Base-by-base conservation (phyloP, 2,113 vertebrate genomes). In the Carassius gibelio region DNA sequence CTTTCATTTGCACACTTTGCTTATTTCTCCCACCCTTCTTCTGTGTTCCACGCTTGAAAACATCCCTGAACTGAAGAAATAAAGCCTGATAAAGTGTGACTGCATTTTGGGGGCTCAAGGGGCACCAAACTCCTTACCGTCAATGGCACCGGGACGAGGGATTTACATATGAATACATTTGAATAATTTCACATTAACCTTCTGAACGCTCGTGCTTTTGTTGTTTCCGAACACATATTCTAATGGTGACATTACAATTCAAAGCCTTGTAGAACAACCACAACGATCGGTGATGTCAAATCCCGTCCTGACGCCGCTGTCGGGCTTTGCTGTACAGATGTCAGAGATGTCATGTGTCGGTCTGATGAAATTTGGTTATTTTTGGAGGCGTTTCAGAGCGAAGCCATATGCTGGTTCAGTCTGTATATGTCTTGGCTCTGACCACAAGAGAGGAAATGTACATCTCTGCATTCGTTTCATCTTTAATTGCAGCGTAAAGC, bases 131-230 rank as follows among this genome's bases (percentile, higher is more conserved):
- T 91, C 90, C 85, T 91, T 91, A 92, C 81, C 75, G 76, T 87
- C 57, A 61, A 74, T 69, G 87, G 88, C 80, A 83, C 87, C 84
- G 86, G 89, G 89, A 90, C 87, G 82, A 89, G 83, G 90, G 91
- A 92, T 93, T 93, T 92, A 81, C 86, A 85, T 82, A 87, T 83
- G 91, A 94, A 94, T 93, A 91, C 84, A 91, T 94, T 93, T 88
- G 89, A 94, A 94, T 93, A 94, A 91, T 93, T 94, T 93, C 89
- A 82, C 84, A 90, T 92, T 92, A 93, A 93, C 93, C 92, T 91
- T 88, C 85, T 84, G 81, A 88, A 45, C 75, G 38, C 62, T 81
- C 15, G 8, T 4, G n/a, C 50, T 69, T 92, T 90, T 92, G 87
- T 91, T 91, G 89, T 86, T 90, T 87, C 88, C 85, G 87, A 82